Percentiles rank a stretch among this genome's conserved stretches.
phyloP scores from a whole-genome alignment of 64 coral and sea anemone species.

The Montipora cactus region DNA sequence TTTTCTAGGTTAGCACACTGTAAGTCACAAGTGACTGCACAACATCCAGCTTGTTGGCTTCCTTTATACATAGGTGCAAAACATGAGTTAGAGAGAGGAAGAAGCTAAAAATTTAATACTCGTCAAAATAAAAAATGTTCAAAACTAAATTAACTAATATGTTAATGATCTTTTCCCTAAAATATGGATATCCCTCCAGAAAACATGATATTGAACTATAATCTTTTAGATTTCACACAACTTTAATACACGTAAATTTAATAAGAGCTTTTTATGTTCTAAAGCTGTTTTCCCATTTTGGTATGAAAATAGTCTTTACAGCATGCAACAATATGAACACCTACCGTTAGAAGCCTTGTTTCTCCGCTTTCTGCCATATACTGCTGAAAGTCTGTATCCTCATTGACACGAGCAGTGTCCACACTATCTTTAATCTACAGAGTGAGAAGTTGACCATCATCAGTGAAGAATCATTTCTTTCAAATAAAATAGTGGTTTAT shows the following conservation, averaged over 20 bases:
- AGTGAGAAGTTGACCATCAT: no score
- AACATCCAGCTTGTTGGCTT: constrained; percentile 51
- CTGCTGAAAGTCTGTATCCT: neutral
- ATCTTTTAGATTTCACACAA: no score
- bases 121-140: no score
- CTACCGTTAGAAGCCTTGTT: neutral
- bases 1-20: constrained; percentile 66
- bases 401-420: no score
- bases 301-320: neutral
- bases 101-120: neutral
- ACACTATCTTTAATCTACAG: no score
- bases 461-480: no score
- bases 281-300: neutral
- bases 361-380: neutral
- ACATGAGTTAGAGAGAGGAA: neutral
- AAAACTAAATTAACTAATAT: no score
- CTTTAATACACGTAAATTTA: no score
- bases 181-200: no score
- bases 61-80: neutral
- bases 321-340: neutral
- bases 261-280: neutral
- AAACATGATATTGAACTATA: no score
- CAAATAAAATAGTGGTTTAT: no score
- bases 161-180: no score
- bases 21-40: constrained; percentile 49